Conservation (phyloP, 2,888 invertebrate species). For the Saturnia pavonia region DNA sequence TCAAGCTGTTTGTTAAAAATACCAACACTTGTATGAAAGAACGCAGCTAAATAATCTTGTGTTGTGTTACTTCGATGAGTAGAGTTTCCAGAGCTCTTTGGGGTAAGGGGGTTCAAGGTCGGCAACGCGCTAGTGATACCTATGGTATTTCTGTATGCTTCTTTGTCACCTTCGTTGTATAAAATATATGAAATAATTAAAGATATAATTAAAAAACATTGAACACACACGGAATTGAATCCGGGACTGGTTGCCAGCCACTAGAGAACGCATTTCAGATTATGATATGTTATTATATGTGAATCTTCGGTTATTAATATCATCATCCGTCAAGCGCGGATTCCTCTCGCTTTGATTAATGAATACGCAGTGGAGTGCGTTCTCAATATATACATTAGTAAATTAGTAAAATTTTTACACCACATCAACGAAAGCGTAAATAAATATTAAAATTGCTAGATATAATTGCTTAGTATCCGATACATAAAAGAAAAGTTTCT, state of each 20-base stretch:
- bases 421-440: neutral
- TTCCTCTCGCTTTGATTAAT: constrained; percentile 21
- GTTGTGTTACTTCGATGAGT: no score
- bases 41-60: no score
- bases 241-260: neutral
- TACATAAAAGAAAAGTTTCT: no score
- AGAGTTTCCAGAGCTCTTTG: no score
- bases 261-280: neutral
- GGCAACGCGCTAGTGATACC: no score
- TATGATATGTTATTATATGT: constrained; percentile 15
- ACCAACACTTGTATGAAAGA: no score
- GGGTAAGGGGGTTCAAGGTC: no score
- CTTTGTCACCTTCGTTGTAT: no score
- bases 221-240: neutral
- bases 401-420: neutral
- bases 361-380: neutral
- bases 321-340: constrained; percentile 16
- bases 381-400: neutral
- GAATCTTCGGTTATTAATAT: constrained; percentile 20
- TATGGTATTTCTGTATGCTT: no score
- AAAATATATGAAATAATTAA: neutral
- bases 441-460: neutral
- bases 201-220: neutral
- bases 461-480: no score
- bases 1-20: no score